Percentiles rank a stretch among this genome's conserved stretches.
Evolutionary conservation across 2,888 invertebrate genomes (phyloP).

Genomic region (Trichopoda pennipes): DNA sequence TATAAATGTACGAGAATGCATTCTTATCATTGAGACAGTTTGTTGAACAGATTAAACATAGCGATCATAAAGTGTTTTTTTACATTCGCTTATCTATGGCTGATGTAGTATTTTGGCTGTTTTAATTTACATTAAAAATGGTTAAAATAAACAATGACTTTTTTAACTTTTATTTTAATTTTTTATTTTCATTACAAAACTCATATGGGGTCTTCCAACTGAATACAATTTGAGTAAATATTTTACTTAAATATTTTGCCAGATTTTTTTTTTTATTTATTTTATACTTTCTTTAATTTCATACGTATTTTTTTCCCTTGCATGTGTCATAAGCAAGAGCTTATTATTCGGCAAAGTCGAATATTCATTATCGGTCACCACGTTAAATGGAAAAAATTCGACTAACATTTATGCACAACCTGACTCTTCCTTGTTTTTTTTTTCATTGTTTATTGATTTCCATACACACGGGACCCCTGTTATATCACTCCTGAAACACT

Average conservation of each 20-base stretch:
- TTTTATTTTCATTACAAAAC: slow-evolving; percentile 17
- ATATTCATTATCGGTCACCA: too few relatives aligned
- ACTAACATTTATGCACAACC: too few relatives aligned
- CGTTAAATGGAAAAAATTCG: too few relatives aligned
- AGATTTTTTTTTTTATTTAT: slow-evolving; percentile 7
- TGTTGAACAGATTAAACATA: background rate
- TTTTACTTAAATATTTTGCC: slow-evolving; percentile 42
- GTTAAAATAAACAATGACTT: slow-evolving; percentile 37
- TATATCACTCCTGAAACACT: too few relatives aligned
- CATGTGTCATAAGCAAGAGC: background rate
- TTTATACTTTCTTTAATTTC: background rate
- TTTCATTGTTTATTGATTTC: too few relatives aligned
- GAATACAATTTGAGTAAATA: slow-evolving; percentile 48
- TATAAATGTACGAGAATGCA: too few relatives aligned
- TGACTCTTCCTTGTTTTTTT: too few relatives aligned
- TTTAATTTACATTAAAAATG: slow-evolving; percentile 26
- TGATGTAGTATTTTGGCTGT: background rate
- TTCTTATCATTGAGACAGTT: background rate
- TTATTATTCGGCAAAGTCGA: too few relatives aligned
- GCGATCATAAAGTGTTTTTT: background rate
- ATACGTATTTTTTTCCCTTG: slow-evolving; percentile 1
- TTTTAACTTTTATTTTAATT: background rate
- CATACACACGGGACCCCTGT: too few relatives aligned
- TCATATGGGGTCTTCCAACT: slow-evolving; percentile 28
- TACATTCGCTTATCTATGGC: background rate